Percentiles rank a stretch among this genome's conserved stretches.
Evolutionary conservation across 1,140 invertebrate species (phyloP).

Genomic region (Drosophila obscura): DNA sequence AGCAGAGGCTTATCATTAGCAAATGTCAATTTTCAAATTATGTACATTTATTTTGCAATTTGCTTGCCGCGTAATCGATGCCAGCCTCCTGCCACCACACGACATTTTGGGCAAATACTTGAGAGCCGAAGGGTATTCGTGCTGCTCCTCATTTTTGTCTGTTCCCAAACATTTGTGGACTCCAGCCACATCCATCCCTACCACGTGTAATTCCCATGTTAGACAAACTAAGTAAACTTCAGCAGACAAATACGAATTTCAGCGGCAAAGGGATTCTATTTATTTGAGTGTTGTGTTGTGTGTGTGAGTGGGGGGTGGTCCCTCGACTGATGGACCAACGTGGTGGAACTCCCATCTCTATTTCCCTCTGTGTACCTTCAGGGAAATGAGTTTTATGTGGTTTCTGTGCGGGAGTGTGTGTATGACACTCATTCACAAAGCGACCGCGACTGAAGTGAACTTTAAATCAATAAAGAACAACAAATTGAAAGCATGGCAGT

Average conservation of each 20-base stretch:
- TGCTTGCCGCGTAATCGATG: conserved; percentile 52
- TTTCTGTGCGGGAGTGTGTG: conserved; percentile 19
- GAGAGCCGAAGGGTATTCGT: conserved; percentile 10
- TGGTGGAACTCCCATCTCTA: background rate
- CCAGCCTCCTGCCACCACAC: conserved; percentile 5
- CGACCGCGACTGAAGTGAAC: conserved; percentile 61
- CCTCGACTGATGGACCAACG: background rate
- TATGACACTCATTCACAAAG: conserved; percentile 46
- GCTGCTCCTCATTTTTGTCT: conserved; percentile 10
- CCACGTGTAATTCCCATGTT: conserved; percentile 49
- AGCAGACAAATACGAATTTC: conserved; percentile 35
- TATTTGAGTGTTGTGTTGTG: conserved; percentile 24
- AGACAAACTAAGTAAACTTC: conserved; percentile 42
- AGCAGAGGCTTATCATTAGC: conserved; percentile 70
- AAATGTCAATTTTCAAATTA: conserved; percentile 72
- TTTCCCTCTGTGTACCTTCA: conserved; percentile 42
- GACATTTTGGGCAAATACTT: conserved; percentile 30
- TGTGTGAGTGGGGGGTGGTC: conserved; percentile 10
- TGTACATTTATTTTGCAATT: conserved; percentile 66
- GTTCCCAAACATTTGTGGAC: conserved; percentile 30
- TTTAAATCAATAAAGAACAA: conserved; percentile 76
- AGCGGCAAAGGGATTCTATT: conserved; percentile 21
- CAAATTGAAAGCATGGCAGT: conserved; percentile 37
- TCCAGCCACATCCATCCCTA: no score
- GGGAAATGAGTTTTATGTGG: conserved; percentile 71